Base-by-base conservation (phyloP, 2,797 vertebrate species). In the Alcedo atthis region DNA sequence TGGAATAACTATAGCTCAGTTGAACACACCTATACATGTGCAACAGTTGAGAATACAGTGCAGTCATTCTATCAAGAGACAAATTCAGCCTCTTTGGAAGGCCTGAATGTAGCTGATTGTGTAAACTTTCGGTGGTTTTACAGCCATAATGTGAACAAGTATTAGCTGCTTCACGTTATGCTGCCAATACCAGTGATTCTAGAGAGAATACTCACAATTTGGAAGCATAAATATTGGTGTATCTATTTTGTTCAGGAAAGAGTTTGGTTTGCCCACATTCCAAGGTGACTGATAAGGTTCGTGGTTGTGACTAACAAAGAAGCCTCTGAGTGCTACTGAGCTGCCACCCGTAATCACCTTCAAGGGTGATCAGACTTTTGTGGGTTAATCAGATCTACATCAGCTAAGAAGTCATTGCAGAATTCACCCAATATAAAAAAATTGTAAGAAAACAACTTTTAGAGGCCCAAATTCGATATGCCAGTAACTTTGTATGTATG, bases 1-100 rank as follows among this genome's bases (percentile, higher is more conserved):
- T 21, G 53, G 24, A 79, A 28, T 24, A 75, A 57, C 22, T 30
- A 9, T 28, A 87, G 55, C 28, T 73, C 48, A 33, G 20, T 5
- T 68, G 28, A 78, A 61, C 49, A 61, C 3, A 35, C 0, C 1
- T 6, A 7, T 16, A 42, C 1, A 0, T 8, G 20, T 70, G 37
- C 15, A 76, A 20, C 1, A 2, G 8, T 30, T 59, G 43, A 67
- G 24, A 57, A 37, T 4, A 26, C 33, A 53, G 21, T 0, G 0
- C 7, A 14, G 5, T 66, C 51, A 43, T 15, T 70, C 15, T 32
- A 8, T 48, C n/a, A 80, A 80, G 48, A 46, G 15, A 26, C 7
- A 81, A 19, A 63, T 6, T 22, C 59, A 81, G 2, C 11, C 14
- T 7, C 48, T 25, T 59, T 4, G 1, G 22, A 57, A 1, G 2